phyloP scores from a whole-genome alignment of 2,113 vertebrate species.

The Hippocampus mohnikei region DNA sequence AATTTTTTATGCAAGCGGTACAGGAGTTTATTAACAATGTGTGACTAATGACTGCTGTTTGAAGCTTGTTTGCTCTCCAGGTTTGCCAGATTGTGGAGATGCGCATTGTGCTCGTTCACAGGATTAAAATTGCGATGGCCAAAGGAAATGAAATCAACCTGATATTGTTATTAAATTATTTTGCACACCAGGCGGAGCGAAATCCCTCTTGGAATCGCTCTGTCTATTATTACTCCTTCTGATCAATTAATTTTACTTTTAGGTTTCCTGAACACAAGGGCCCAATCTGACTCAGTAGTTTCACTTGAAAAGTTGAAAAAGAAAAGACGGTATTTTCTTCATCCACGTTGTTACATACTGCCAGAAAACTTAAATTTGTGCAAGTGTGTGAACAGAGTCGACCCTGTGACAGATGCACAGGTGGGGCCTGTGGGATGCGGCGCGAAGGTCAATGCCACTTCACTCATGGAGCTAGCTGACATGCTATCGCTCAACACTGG shows the following conservation, averaged over 20 bases:
- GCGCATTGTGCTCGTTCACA: slow-evolving; percentile 30
- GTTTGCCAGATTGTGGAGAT: slow-evolving; percentile 36
- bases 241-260: neutral
- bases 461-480: too few relatives aligned
- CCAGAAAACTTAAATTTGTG: too few relatives aligned
- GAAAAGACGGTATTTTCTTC: neutral
- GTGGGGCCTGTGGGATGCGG: too few relatives aligned
- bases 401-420: too few relatives aligned
- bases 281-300: neutral
- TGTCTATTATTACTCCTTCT: neutral
- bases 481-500: too few relatives aligned
- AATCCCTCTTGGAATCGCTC: neutral
- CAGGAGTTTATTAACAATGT: slow-evolving; percentile 36
- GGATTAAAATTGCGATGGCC: slow-evolving; percentile 24
- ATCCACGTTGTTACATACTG: too few relatives aligned
- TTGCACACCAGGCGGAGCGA: neutral
- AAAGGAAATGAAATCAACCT: slow-evolving; percentile 15
- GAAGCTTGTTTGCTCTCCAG: slow-evolving; percentile 11
- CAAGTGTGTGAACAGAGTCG: too few relatives aligned
- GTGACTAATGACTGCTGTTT: slow-evolving; percentile 50
- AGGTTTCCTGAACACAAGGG: neutral
- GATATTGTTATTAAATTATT: neutral
- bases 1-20: slow-evolving; percentile 41
- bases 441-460: too few relatives aligned
- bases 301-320: neutral